A percentile compares a stretch with the other conserved stretches of the same genome.
These are phyloP conservation scores for Acestrorhynchus altus DNA, from an alignment of 2,797 vertebrate species.

Conservation along the genomic window DNA sequence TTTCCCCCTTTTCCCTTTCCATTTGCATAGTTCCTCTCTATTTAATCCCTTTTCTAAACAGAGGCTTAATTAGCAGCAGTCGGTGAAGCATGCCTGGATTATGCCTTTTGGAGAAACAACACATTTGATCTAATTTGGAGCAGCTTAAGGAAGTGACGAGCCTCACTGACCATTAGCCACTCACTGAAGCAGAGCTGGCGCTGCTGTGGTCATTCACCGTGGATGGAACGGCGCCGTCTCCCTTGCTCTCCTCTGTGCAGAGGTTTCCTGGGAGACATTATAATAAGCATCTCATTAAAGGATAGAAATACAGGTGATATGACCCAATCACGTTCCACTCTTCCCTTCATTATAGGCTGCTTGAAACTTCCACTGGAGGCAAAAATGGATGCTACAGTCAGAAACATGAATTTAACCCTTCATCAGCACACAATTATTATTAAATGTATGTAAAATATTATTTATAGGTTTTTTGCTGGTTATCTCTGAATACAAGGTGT, in stretches of 20 bases:
- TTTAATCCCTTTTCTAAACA: constrained; percentile 63
- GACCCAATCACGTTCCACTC: background rate
- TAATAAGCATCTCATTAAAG: constrained; percentile 27
- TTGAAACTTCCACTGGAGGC: background rate
- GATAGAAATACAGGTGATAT: background rate
- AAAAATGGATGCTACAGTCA: too few relatives aligned
- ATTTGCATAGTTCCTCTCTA: constrained; percentile 58
- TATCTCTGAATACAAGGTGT: too few relatives aligned
- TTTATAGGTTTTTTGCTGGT: too few relatives aligned
- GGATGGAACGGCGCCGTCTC: background rate
- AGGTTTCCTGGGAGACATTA: constrained; percentile 16
- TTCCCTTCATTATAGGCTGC: background rate
- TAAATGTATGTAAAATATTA: too few relatives aligned
- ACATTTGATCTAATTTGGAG: constrained; percentile 56
- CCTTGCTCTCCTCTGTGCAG: background rate
- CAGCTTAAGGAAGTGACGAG: constrained; percentile 50
- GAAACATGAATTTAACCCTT: too few relatives aligned
- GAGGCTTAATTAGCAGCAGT: constrained; percentile 58
- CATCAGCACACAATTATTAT: too few relatives aligned
- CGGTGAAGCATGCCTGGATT: constrained; percentile 57
- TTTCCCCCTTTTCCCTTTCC: constrained; percentile 13
- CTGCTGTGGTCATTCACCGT: background rate
- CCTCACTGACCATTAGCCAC: constrained; percentile 57
- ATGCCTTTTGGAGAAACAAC: constrained; percentile 53
- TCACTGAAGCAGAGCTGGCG: constrained; percentile 43